Percentiles rank a stretch among this genome's conserved stretches.
Evolutionary conservation across 2,113 vertebrate genomes (phyloP).

Genomic region (Pseudopodoces humilis): DNA sequence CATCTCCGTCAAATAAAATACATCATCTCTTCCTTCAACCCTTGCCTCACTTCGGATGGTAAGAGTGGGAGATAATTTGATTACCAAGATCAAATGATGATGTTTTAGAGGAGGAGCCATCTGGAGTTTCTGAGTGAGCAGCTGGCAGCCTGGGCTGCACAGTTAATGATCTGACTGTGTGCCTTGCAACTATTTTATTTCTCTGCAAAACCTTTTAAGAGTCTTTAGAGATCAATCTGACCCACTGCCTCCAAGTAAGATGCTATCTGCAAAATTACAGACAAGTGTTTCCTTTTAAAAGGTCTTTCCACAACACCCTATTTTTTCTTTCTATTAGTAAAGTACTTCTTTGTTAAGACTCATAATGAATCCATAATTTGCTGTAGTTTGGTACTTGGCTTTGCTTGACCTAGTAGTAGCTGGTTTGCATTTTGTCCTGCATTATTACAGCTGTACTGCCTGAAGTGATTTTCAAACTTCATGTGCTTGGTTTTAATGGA

Average conservation of each 20-base stretch:
- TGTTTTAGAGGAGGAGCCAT: conserved; percentile 63
- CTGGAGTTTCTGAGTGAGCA: conserved; percentile 52
- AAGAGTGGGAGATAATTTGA: conserved; percentile 45
- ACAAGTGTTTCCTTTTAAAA: conserved; percentile 32
- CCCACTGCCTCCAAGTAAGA: conserved; percentile 15
- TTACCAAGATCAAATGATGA: conserved; percentile 43
- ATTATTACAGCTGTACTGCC: not conserved
- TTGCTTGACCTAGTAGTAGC: not conserved
- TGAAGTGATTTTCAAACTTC: not conserved
- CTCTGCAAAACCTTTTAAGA: conserved; percentile 51
- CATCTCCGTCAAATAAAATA: conserved; percentile 8
- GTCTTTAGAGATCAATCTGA: conserved; percentile 52
- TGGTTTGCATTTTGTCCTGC: not conserved
- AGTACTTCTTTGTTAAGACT: conserved; percentile 7
- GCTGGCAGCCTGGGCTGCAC: conserved; percentile 47
- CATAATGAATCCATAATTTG: not conserved
- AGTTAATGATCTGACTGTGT: conserved; percentile 40
- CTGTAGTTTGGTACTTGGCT: not conserved
- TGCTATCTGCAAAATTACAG: conserved; percentile 38
- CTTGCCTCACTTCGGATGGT: conserved; percentile 4
- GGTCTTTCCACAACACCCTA: not conserved
- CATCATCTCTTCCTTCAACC: not conserved
- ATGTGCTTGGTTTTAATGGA: not conserved
- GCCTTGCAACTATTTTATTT: conserved; percentile 26
- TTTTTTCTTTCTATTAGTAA: not conserved